These are phyloP conservation scores for Lemur catta DNA, from an alignment of 2,797 vertebrate species.

Conservation along the genomic window DNA sequence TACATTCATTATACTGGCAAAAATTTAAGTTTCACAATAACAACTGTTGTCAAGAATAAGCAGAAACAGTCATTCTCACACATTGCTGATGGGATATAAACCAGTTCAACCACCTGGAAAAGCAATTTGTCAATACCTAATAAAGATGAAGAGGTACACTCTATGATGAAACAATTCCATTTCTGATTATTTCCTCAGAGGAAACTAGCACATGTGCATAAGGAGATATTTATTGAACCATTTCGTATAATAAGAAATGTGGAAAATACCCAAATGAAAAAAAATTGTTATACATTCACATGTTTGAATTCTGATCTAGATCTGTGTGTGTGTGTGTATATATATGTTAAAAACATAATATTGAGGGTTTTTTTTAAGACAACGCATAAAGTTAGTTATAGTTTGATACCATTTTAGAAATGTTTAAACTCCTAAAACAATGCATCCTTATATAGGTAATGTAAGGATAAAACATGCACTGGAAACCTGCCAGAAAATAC, in stretches of 20 bases:
- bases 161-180: not conserved
- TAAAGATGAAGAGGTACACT: not conserved
- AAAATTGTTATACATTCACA: not conserved
- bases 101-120: too few relatives aligned
- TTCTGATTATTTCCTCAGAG: not conserved
- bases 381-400: not conserved
- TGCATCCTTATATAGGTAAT: not conserved
- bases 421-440: not conserved
- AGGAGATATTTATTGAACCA: not conserved
- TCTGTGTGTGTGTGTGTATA: not conserved
- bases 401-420: not conserved
- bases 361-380: not conserved
- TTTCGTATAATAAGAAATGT: not conserved
- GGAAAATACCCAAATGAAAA: not conserved
- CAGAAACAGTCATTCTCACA: not conserved
- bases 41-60: not conserved
- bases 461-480: not conserved
- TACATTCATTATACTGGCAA: not conserved
- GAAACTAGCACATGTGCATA: not conserved
- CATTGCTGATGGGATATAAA: rapidly evolving
- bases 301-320: not conserved
- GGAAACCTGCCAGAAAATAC: not conserved
- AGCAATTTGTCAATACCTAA: not conserved
- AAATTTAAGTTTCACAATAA: not conserved
- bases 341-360: not conserved